Conservation (phyloP, 2,113 vertebrate genomes). For the Cygnus buccinator region DNA sequence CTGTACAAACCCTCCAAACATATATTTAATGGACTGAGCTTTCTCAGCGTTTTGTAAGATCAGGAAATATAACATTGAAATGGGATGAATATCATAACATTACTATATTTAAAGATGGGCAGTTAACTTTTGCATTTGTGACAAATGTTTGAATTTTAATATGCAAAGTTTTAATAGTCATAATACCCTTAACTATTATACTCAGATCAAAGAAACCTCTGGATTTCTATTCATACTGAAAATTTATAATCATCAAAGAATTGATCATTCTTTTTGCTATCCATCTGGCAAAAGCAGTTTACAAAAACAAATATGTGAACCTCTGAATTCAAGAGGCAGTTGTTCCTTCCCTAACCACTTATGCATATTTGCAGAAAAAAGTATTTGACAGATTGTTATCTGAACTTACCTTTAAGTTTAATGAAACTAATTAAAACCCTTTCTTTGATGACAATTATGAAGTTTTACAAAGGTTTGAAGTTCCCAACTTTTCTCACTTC, state of each 20-base stretch:
- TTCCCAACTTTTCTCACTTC: neutral
- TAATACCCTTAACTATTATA: neutral
- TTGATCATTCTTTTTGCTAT: neutral
- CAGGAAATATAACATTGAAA: neutral
- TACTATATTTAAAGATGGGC: neutral
- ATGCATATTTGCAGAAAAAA: neutral
- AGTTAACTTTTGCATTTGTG: neutral
- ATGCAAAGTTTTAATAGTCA: neutral
- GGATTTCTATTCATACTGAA: neutral
- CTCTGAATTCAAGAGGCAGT: neutral
- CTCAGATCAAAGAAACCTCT: neutral
- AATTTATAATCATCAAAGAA: neutral
- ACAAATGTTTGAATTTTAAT: neutral
- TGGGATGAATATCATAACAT: neutral
- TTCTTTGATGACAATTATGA: neutral
- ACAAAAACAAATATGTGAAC: neutral
- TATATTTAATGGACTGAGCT: neutral
- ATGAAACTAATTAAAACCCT: neutral
- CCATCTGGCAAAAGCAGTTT: neutral
- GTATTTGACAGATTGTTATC: neutral
- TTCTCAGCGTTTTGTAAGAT: neutral
- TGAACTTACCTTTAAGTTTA: neutral
- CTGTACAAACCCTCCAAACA: neutral
- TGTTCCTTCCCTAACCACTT: neutral
- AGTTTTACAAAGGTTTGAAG: neutral